Base-by-base conservation (phyloP, 1,140 invertebrate species). In the Drosophila dunni region DNA sequence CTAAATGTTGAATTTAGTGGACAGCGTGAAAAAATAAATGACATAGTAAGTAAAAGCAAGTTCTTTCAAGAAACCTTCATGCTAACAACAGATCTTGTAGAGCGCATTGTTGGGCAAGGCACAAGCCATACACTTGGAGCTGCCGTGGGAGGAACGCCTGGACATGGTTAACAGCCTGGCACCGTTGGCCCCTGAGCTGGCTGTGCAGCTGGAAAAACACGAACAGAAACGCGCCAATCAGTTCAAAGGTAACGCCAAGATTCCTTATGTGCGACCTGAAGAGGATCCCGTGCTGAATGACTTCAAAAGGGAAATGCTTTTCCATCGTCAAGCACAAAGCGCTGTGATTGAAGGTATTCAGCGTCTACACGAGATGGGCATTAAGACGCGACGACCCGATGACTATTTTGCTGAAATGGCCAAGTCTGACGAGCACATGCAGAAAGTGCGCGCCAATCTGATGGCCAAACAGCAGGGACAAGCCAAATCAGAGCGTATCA, bases 361-460 rank as follows among this genome's bases (percentile, higher is more conserved):
- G 20, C 94, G 94, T 56, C 92, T 99, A 4, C 95, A 97, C 51
- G 94, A 95, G 71, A 86, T 98, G 3, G 95, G 94, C 20, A 94
- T 99, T 42, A 93, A 94, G 0, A 98, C 97, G 0, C 96, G 95
- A 88, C 94, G 95, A 64, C 99, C 99, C 0, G 96, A 97, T 34
- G 98, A 99, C 93, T 99, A 99, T 93, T 99, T 99, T 94, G 99
- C 98, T 0, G 97, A 99, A 94, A 99, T 99, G 99, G 97, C 97
- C 2, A 99, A 99, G 92, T 95, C 97, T 53, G 99, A 99, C 93
- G 94, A 95, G 44, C 99, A 99, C 78, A 99, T 99, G 99, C 97
- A 99, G 89, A 99, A 98, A 93, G 96, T 99, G 0, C 94, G 98
- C 53, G 94, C 96, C 86, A 96, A 96, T 85, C 91, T 99, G 1